Evolutionary conservation across 2,113 vertebrate genomes (phyloP), one percentile per base, ranked within the genome.

Genomic region (Amphilophus citrinellus): DNA sequence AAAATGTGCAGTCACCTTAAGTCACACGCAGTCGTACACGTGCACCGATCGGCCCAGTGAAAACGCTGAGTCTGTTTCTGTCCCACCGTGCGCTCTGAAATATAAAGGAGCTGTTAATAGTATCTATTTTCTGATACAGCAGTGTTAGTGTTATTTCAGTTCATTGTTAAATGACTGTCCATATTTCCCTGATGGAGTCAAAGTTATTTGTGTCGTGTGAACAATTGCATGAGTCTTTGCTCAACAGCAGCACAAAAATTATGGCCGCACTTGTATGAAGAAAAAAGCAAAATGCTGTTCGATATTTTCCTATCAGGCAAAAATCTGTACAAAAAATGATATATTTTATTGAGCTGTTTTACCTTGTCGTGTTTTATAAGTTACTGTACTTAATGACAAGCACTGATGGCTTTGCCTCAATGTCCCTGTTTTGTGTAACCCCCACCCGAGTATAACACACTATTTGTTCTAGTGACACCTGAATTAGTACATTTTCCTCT

Each of bases 251-350:
- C 63, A 35, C 63, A 61, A 53, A 13, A 63, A 30, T 39, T 39
- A 65, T 77, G 81, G 83, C 15, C 15, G 63, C 81, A 87, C 83
- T 91, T 91, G 83, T 78, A 59, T 76, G 37, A 87, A 80, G 82
- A 87, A 88, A 39, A 83, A 80, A 61, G 81, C 17, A 32, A 73
- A 53, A 65, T 88, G 85, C 39, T 89, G 86, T 76, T 79, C n/a
- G 68, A 76, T 88, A 89, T 91, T 94, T 93, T 94, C 68, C 75
- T 85, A 84, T 78, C 27, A 85, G 86, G 84, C 77, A 88, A 85
- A 85, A 85, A 65, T 59, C 18, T 68, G n/a, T 76, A 17, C 7
- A 35, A 18, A 32, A 3, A 24, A 9, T 3, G 27, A 80, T 63
- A 58, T 85, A 92, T 89, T 87, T 88, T 89, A 85, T 77, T 86